Evolutionary conservation across 2,888 invertebrate genomes (phyloP), one percentile per base, ranked within the genome.

Genomic region (Tetragonula carbonaria): DNA sequence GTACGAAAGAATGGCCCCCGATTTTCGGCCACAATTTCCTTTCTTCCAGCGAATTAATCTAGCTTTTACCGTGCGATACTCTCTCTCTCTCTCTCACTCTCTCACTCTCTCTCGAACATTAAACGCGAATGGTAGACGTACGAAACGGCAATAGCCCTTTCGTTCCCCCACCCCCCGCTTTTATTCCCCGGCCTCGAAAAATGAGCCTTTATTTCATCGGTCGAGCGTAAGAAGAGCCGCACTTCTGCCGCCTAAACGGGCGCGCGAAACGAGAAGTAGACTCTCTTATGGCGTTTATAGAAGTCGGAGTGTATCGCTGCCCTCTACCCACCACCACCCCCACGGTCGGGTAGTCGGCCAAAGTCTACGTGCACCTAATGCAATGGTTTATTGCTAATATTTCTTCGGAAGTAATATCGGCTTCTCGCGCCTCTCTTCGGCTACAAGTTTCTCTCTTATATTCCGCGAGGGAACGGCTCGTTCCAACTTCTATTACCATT

Each of bases 181-280:
- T 89, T 89, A 87, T 88, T 89, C 81, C 82, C 75, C 70, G 76
- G 67, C 80, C 80, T 84, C 85, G 89, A 89, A 88, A 89, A 89
- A 89, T 89, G 89, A 88, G 89, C 85, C 88, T 81, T 84, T 89
- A 89, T 89, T 89, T 89, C 89, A 89, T 87, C 88, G 88, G 87
- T 51, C 80, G 77, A 80, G 85, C 84, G 86, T 79, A 83, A 85
- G 80, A 77, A 84, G 86, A 78, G 83, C 70, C 78, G 80, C 85
- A 50, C 83, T 89, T 85, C 88, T 87, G 78, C 87, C 89, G 84
- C 73, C 86, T 85, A 86, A 89, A 89, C 80, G 84, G 45, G 74
- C 79, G 57, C 79, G 74, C 84, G 82, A 87, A 86, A 87, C 83
- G 82, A 77, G 72, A 0, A 18, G 66, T 80, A 75, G 82, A 74